Percentiles rank a stretch among this genome's conserved stretches.
phyloP scores from a whole-genome alignment of 2,113 vertebrate genomes.

The Patagioenas fasciata region DNA sequence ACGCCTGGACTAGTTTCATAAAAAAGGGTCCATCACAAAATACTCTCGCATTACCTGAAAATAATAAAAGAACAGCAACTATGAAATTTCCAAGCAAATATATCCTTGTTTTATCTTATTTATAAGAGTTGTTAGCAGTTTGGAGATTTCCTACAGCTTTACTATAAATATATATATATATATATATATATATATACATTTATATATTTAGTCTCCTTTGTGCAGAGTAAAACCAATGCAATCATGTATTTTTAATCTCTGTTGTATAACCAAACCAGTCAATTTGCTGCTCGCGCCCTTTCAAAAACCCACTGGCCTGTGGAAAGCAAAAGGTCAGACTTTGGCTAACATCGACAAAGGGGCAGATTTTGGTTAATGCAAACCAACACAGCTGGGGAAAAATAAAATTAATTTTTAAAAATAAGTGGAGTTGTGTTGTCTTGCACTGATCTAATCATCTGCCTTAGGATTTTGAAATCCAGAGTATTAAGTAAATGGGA shows the following conservation, averaged over 20 bases:
- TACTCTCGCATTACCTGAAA: background rate
- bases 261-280: background rate
- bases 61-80: background rate
- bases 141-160: slow-evolving; percentile 56
- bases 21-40: background rate
- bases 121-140: slow-evolving; percentile 24
- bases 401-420: too few species aligned
- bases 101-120: slow-evolving; percentile 33
- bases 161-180: background rate
- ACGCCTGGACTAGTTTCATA: slow-evolving; percentile 51
- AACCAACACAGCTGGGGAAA: background rate
- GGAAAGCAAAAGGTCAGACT: background rate
- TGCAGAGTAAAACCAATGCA: background rate
- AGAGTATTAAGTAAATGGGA: background rate
- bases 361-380: background rate
- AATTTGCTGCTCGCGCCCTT: background rate
- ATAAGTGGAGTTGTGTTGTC: background rate
- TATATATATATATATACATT: slow-evolving; percentile 6
- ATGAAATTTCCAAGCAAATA: background rate
- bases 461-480: background rate
- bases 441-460: background rate
- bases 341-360: background rate
- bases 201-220: slow-evolving; percentile 48
- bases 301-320: rapidly evolving
- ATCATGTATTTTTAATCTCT: slow-evolving; percentile 10